Evolutionary conservation across 2,113 vertebrate genomes (phyloP).

Genomic region (Hirundichthys speculiger): DNA sequence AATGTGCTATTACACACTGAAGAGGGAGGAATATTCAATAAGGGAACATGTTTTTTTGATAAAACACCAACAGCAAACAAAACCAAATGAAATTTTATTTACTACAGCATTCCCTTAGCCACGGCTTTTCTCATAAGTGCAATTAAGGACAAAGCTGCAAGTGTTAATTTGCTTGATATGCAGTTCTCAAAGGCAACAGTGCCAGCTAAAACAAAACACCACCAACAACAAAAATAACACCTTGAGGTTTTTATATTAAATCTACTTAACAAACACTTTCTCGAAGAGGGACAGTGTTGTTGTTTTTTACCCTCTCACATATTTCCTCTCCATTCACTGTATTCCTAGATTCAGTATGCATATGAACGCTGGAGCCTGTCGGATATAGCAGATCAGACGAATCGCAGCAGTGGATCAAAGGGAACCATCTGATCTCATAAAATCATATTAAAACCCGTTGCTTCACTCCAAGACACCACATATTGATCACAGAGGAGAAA

Average conservation of each 20-base stretch:
- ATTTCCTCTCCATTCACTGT: slow-evolving; percentile 20
- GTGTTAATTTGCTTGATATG: slow-evolving; percentile 79
- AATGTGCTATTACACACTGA: slow-evolving; percentile 11
- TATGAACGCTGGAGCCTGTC: slow-evolving; percentile 60
- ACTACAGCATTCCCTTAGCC: slow-evolving; percentile 71
- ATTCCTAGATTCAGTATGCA: slow-evolving; percentile 66
- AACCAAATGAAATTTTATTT: slow-evolving; percentile 71
- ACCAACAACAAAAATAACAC: slow-evolving; percentile 54
- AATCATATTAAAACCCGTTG: slow-evolving; percentile 71
- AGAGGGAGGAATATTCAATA: slow-evolving; percentile 34
- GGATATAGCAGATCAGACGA: slow-evolving; percentile 72
- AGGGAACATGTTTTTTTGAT: slow-evolving; percentile 39
- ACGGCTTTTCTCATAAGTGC: slow-evolving; percentile 72
- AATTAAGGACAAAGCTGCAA: slow-evolving; percentile 78
- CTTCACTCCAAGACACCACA: slow-evolving; percentile 56
- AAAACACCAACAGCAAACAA: slow-evolving; percentile 54
- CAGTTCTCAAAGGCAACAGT: slow-evolving; percentile 65
- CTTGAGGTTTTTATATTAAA: slow-evolving; percentile 50
- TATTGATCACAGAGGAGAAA: slow-evolving; percentile 73
- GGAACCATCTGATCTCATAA: slow-evolving; percentile 77
- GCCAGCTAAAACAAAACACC: slow-evolving; percentile 67
- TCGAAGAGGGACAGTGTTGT: slow-evolving; percentile 61
- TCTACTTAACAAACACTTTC: slow-evolving; percentile 67
- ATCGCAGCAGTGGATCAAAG: slow-evolving; percentile 71
- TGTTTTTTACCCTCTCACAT: slow-evolving; percentile 40